Conservation (phyloP, 1,140 invertebrate species). For the Drosophila prosaltans region DNA sequence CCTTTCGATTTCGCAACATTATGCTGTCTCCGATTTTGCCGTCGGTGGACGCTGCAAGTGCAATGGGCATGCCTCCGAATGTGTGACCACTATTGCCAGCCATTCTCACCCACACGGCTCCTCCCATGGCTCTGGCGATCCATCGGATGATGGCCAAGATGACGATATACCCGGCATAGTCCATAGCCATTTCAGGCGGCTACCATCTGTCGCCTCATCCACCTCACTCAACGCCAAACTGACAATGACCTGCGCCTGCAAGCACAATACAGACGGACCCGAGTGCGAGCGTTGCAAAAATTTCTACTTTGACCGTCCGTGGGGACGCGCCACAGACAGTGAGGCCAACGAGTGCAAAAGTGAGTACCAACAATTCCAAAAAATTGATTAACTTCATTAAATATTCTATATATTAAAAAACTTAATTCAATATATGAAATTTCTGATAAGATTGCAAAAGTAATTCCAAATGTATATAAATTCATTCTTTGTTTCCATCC, state of each 20-base stretch:
- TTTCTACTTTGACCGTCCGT: conserved; percentile 99
- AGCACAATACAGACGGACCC: conserved; percentile 98
- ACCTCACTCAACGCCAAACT: conserved; percentile 80
- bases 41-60: conserved; percentile 99
- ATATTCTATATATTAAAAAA: no score
- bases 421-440: not conserved
- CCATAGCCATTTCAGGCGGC: conserved; percentile 60
- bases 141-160: conserved; percentile 58
- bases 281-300: conserved; percentile 99
- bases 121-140: conserved; percentile 79
- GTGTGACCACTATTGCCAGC: conserved; percentile 82
- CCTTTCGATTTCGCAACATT: conserved; percentile 86
- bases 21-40: conserved; percentile 98
- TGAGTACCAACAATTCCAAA: conserved; percentile 83
- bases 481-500: not conserved
- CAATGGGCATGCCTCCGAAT: conserved; percentile 98
- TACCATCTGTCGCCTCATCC: conserved; percentile 80
- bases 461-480: no score
- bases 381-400: not conserved
- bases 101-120: not conserved
- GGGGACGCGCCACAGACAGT: conserved; percentile 96
- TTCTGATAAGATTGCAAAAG: no score
- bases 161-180: conserved; percentile 84
- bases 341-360: conserved; percentile 99
- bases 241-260: conserved; percentile 95